Percentiles rank a stretch among this genome's conserved stretches.
Conservation (phyloP, 2,113 vertebrate genomes). For the Gopherus evgoodei region DNA sequence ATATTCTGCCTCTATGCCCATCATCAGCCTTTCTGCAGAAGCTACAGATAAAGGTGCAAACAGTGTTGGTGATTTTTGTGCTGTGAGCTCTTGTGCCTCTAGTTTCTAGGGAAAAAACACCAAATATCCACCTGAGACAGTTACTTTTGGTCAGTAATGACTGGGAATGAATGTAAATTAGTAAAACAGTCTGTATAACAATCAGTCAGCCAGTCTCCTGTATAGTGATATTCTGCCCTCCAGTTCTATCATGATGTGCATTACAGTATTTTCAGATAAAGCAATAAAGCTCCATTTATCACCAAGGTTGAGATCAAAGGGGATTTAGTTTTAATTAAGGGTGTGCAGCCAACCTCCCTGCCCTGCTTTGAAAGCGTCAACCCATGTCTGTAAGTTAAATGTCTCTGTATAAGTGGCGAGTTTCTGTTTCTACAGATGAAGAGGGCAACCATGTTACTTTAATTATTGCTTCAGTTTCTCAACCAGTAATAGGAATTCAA, state of each 20-base stretch:
- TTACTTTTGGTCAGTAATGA: neutral
- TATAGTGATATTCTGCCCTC: neutral
- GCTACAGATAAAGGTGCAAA: neutral
- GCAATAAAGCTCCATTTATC: neutral
- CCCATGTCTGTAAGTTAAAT: neutral
- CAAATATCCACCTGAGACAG: neutral
- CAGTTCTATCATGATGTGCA: neutral
- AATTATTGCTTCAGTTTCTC: neutral
- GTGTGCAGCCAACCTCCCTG: neutral
- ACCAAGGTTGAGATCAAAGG: neutral
- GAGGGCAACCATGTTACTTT: neutral
- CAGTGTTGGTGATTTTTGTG: neutral
- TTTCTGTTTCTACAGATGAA: neutral
- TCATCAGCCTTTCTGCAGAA: neutral
- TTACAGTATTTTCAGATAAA: neutral
- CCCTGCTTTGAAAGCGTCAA: neutral
- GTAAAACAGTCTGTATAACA: neutral
- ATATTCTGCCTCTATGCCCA: neutral
- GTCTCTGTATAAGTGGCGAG: neutral
- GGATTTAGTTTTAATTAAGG: constrained; percentile 1
- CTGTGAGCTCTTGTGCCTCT: neutral
- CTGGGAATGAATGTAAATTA: neutral
- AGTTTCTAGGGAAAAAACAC: neutral
- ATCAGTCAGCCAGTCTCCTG: neutral
- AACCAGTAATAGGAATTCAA: neutral